phyloP scores from a whole-genome alignment of 1,140 invertebrate species.

The Drusus annulatus region DNA sequence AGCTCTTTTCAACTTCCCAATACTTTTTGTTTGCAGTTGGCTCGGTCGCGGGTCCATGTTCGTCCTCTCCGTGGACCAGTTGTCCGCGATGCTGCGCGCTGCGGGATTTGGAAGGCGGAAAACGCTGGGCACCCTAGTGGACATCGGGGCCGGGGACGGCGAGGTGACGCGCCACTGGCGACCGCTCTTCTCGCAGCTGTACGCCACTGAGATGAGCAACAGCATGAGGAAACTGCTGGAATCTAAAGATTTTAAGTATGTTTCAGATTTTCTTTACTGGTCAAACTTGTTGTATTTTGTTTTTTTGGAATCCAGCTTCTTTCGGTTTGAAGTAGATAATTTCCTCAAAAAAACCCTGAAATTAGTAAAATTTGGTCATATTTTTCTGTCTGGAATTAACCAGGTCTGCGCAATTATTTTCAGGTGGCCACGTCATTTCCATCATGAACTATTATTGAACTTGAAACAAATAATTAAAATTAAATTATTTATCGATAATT shows the following conservation, averaged over 20 bases:
- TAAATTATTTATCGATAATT: no score
- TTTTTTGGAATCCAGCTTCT: no score
- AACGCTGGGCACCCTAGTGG: slow-evolving; percentile 77
- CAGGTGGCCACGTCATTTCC: no score
- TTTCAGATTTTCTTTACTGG: no score
- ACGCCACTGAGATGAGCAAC: slow-evolving; percentile 89
- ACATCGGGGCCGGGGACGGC: slow-evolving; percentile 94
- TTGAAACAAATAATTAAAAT: no score
- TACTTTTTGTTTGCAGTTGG: slow-evolving; percentile 75
- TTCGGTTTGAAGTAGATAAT: no score
- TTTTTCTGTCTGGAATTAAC: no score
- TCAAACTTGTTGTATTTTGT: no score
- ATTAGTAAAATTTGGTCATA: no score
- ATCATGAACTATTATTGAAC: no score
- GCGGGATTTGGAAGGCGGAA: slow-evolving; percentile 61
- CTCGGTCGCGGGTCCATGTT: slow-evolving; percentile 94
- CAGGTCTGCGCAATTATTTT: no score
- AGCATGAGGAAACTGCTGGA: slow-evolving; percentile 84
- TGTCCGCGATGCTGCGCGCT: slow-evolving; percentile 73
- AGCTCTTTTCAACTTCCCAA: not conserved
- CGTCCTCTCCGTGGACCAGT: slow-evolving; percentile 86
- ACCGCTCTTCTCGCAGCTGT: slow-evolving; percentile 79
- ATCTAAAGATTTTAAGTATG: slow-evolving; percentile 83
- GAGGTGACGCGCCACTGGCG: slow-evolving; percentile 85
- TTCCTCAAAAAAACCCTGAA: no score